A percentile compares a stretch with the other conserved stretches of the same genome.
phyloP scores from a whole-genome alignment of 2,888 invertebrate species.

The Salpingus planirostris region DNA sequence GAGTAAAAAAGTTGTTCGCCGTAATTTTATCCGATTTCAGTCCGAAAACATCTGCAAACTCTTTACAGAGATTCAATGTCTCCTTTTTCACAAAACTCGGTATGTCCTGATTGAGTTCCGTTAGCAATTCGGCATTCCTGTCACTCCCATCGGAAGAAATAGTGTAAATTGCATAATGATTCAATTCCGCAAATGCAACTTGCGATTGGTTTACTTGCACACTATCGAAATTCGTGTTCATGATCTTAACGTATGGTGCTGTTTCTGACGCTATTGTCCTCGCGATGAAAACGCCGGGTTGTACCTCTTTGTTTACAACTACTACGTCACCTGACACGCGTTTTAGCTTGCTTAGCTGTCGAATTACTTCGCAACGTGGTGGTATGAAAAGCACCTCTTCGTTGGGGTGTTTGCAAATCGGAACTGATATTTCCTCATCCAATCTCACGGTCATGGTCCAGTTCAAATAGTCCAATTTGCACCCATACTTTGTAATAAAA shows the following conservation, averaged over 20 bases:
- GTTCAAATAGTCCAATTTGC: too few species aligned
- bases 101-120: neutral
- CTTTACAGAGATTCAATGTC: slow-evolving; percentile 6
- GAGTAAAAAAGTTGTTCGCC: slow-evolving; percentile 20
- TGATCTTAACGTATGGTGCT: neutral
- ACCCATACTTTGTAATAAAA: neutral
- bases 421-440: neutral
- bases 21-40: slow-evolving; percentile 15
- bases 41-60: slow-evolving; percentile 15
- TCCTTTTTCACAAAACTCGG: neutral
- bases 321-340: too few species aligned
- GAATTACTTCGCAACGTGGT: neutral
- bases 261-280: neutral
- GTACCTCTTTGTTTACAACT: too few species aligned
- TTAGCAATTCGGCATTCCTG: neutral
- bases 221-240: neutral
- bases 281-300: too few species aligned
- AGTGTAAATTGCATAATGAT: too few species aligned
- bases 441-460: neutral
- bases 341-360: neutral
- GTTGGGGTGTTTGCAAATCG: too few species aligned
- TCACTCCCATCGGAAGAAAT: neutral
- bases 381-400: too few species aligned
- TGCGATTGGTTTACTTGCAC: too few species aligned
- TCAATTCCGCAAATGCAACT: too few species aligned